phyloP scores from a whole-genome alignment of 2,888 invertebrate genomes.

The Boloria euphrosyne region DNA sequence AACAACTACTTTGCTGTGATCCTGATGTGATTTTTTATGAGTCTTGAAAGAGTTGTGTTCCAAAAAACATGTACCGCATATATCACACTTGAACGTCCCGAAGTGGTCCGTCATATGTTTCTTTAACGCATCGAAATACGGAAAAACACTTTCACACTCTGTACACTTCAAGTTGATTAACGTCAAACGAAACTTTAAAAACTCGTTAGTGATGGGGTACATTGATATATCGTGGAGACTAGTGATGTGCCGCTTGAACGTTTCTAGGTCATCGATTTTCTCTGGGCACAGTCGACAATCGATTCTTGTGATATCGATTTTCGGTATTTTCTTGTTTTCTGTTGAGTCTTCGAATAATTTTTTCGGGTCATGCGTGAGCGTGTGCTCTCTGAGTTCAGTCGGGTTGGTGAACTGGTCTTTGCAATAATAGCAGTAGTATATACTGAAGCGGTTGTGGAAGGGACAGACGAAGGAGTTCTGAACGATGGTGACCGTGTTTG shows the following conservation, averaged over 20 bases:
- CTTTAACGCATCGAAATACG: conserved; percentile 65
- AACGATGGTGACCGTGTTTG: conserved; percentile 62
- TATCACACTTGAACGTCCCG: conserved; percentile 66
- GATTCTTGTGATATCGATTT: conserved; percentile 70
- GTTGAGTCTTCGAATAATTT: conserved; percentile 58
- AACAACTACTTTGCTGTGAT: conserved; percentile 72
- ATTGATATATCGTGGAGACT: conserved; percentile 52
- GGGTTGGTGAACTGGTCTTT: conserved; percentile 71
- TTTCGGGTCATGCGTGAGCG: conserved; percentile 61
- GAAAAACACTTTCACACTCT: conserved; percentile 63
- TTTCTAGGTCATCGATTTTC: conserved; percentile 62
- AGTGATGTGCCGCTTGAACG: conserved; percentile 59
- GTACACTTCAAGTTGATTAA: conserved; percentile 63
- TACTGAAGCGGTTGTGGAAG: conserved; percentile 66
- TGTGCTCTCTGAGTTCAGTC: conserved; percentile 64
- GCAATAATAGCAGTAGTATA: conserved; percentile 74
- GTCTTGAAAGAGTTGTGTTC: conserved; percentile 70
- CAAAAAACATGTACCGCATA: conserved; percentile 73
- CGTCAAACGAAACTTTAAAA: conserved; percentile 63
- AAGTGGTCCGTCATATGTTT: conserved; percentile 73
- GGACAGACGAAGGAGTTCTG: conserved; percentile 69
- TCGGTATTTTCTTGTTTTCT: conserved; percentile 67
- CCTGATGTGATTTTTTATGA: conserved; percentile 68
- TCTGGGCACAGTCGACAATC: conserved; percentile 66
- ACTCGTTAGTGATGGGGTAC: conserved; percentile 61